phyloP scores from a whole-genome alignment of 2,113 vertebrate genomes.

The Patagioenas fasciata region DNA sequence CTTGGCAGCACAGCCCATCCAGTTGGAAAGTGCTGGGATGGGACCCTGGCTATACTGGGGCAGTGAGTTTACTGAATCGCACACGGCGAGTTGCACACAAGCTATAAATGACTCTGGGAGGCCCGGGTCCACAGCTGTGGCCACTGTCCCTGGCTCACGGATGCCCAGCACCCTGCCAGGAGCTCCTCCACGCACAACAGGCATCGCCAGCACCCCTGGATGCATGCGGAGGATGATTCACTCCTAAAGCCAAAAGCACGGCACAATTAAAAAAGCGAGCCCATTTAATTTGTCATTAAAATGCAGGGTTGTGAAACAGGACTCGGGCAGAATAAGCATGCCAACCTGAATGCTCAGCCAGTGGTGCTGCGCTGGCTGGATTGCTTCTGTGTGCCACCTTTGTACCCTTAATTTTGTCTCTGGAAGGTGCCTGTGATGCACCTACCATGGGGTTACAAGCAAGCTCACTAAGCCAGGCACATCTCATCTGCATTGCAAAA shows the following conservation, averaged over 20 bases:
- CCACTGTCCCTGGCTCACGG: neutral
- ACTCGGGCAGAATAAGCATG: neutral
- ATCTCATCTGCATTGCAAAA: neutral
- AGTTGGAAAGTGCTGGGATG: accelerated
- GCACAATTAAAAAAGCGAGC: constrained; percentile 37
- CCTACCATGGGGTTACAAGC: neutral
- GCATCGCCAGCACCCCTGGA: neutral
- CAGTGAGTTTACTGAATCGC: neutral
- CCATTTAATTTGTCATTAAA: constrained; percentile 19
- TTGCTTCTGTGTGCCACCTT: neutral
- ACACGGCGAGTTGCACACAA: neutral
- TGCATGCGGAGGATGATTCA: neutral
- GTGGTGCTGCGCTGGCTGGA: neutral
- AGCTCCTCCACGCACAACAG: neutral
- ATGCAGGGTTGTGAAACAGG: constrained; percentile 20
- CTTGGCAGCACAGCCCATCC: neutral
- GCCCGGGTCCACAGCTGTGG: neutral
- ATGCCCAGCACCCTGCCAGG: neutral
- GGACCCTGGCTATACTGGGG: accelerated
- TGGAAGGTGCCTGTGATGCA: neutral
- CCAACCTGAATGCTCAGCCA: neutral
- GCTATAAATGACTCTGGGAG: neutral
- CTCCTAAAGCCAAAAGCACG: neutral
- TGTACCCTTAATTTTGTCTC: neutral
- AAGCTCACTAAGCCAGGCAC: neutral